These are phyloP conservation scores for Myotis lucifugus DNA, from an alignment of 2,113 vertebrate species.

Conservation along the genomic window DNA sequence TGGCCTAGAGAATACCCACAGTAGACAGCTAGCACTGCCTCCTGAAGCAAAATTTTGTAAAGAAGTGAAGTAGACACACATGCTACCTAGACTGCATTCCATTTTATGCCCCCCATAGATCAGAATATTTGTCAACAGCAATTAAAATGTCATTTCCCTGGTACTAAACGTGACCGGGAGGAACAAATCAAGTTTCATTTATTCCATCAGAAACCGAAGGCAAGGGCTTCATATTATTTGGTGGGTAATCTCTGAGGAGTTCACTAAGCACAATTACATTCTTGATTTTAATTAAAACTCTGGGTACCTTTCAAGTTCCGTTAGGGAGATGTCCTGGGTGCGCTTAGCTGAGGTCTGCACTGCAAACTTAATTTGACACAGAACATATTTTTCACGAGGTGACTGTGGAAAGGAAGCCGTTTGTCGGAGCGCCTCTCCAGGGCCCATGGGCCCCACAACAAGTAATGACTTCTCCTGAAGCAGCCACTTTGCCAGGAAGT, in stretches of 20 bases:
- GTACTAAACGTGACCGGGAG: constrained; percentile 82
- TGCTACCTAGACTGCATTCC: constrained; percentile 57
- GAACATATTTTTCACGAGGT: constrained; percentile 88
- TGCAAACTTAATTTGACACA: constrained; percentile 88
- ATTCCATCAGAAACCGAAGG: constrained; percentile 84
- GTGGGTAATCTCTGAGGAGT: constrained; percentile 81
- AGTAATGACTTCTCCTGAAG: constrained; percentile 88
- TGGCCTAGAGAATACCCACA: constrained; percentile 82
- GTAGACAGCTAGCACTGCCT: constrained; percentile 79
- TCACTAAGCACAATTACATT: constrained; percentile 84
- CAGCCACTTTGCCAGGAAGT: constrained; percentile 84
- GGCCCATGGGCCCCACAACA: constrained; percentile 87
- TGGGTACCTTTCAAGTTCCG: constrained; percentile 86
- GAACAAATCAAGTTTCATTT: constrained; percentile 88
- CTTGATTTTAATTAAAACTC: constrained; percentile 91
- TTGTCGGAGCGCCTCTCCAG: constrained; percentile 84
- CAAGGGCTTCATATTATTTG: constrained; percentile 83
- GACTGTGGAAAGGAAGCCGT: constrained; percentile 87
- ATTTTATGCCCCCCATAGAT: constrained; percentile 79
- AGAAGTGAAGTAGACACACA: constrained; percentile 78
- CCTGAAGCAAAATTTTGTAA: constrained; percentile 79
- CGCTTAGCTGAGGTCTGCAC: constrained; percentile 85
- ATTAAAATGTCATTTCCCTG: constrained; percentile 83
- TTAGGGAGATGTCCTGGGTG: constrained; percentile 85
- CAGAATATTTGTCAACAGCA: constrained; percentile 86